These are phyloP conservation scores for Amazona guildingii DNA, from an alignment of 2,113 vertebrate genomes.

Conservation along the genomic window DNA sequence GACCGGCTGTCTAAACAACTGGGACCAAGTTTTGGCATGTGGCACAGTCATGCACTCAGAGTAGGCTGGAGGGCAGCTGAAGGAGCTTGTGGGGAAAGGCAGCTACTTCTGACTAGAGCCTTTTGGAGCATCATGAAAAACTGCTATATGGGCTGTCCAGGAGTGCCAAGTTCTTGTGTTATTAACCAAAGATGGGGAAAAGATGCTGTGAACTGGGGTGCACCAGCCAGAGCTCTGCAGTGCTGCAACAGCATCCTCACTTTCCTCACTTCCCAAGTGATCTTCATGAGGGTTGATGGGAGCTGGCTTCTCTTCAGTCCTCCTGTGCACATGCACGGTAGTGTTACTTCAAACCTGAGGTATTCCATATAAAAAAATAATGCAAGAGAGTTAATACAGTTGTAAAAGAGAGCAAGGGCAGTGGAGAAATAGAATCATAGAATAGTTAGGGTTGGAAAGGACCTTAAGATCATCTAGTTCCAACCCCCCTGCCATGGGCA, in stretches of 20 bases:
- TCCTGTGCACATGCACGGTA: background rate
- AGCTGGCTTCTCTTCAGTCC: background rate
- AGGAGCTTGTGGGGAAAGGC: background rate
- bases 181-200: background rate
- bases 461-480: too few relatives aligned
- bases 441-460: too few relatives aligned
- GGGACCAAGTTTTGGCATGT: background rate
- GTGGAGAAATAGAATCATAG: background rate
- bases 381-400: background rate
- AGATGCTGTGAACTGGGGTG: background rate
- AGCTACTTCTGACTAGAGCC: background rate
- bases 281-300: background rate
- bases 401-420: background rate
- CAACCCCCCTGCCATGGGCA: too few relatives aligned
- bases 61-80: background rate
- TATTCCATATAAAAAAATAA: background rate
- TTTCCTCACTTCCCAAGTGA: background rate
- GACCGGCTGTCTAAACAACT: background rate
- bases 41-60: accelerated
- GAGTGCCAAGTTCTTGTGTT: background rate
- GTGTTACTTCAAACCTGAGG: background rate
- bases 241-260: background rate
- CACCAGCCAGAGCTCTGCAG: background rate
- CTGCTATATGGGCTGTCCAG: background rate
- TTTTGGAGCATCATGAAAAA: background rate